Conservation (phyloP, 2,888 invertebrate species). For the Watsonalla cultraria region DNA sequence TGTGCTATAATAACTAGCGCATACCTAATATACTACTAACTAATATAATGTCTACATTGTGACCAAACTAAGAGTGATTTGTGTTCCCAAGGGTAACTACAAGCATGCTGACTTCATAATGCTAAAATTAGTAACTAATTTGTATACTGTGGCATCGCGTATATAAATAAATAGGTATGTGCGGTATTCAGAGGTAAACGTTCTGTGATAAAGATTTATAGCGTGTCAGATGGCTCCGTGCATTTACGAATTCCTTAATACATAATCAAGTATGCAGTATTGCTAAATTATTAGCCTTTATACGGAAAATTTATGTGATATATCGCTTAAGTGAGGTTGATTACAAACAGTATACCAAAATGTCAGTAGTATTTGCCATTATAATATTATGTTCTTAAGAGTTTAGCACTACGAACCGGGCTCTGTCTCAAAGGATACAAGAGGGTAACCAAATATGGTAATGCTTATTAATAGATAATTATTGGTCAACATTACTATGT, state of each 20-base stretch:
- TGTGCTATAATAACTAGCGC: constrained; percentile 25
- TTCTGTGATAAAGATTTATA: constrained; percentile 31
- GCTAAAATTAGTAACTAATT: constrained; percentile 58
- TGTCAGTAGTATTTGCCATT: too few species aligned
- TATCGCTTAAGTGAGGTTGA: neutral
- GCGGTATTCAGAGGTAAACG: constrained; percentile 47
- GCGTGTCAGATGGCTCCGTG: constrained; percentile 8
- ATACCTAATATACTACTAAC: constrained; percentile 35
- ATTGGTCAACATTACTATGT: too few species aligned
- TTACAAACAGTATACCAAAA: too few species aligned
- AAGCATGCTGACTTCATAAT: constrained; percentile 64
- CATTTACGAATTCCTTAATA: constrained; percentile 1
- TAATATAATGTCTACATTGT: constrained; percentile 49
- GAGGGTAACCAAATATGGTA: too few species aligned
- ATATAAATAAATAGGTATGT: constrained; percentile 54
- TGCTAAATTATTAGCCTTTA: neutral
- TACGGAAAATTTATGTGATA: neutral
- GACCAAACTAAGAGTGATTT: constrained; percentile 51
- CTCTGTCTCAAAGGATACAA: too few species aligned
- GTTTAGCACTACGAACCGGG: too few species aligned
- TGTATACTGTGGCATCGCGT: constrained; percentile 45
- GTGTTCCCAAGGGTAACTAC: constrained; percentile 53
- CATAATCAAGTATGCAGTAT: neutral
- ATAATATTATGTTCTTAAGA: too few species aligned
- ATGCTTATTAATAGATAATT: too few species aligned